Base-by-base conservation (phyloP, 2,113 vertebrate genomes). In the Lepisosteus osseus region DNA sequence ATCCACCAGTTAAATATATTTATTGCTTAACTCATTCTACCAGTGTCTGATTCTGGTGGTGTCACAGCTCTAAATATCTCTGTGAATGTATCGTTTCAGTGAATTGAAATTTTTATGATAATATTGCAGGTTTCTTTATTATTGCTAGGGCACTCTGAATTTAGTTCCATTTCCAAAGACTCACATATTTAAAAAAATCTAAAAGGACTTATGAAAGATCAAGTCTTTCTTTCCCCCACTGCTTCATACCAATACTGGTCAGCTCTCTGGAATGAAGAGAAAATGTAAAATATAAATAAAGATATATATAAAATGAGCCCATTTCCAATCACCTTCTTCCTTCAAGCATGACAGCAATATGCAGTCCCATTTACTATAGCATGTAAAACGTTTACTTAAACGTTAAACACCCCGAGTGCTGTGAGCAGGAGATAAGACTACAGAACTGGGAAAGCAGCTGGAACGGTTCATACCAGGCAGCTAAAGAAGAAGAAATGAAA, bases 351-450 rank as follows among this genome's bases (percentile, higher is more conserved):
- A 77, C 74, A 61, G 72, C 71, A 42, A 71, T 71, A 74, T 4
- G 14, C 17, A 54, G 56, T 71, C 76, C 82, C 80, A 77, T 87
- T 87, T 85, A 76, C 82, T 82, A 79, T 66, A 72, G 67, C 83
- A 81, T 84, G 87, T 84, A 83, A 87, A 86, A 83, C 76, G 78
- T 88, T 89, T 86, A 78, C 82, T 85, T 80, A 77, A 75, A 83
- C 72, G 80, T 78, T 82, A 75, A 81, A 84, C 72, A 75, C 84
- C 80, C 74, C 62, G 77, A 80, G 78, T 82, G 82, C 77, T 69
- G 63, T 67, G 70, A 70, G 79, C 77, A 64, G 6, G 63, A 78
- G 87, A 89, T 89, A 89, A 86, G 80, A 79, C 78, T 70, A 73
- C 69, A 64, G 62, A 17, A 40, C 62, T 64, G 5, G 62, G 13